Evolutionary conservation across 37 sponge, comb jelly and placozoan species (phyloP), one percentile per base, ranked within the genome.

Genomic region (Spongilla lacustris): DNA sequence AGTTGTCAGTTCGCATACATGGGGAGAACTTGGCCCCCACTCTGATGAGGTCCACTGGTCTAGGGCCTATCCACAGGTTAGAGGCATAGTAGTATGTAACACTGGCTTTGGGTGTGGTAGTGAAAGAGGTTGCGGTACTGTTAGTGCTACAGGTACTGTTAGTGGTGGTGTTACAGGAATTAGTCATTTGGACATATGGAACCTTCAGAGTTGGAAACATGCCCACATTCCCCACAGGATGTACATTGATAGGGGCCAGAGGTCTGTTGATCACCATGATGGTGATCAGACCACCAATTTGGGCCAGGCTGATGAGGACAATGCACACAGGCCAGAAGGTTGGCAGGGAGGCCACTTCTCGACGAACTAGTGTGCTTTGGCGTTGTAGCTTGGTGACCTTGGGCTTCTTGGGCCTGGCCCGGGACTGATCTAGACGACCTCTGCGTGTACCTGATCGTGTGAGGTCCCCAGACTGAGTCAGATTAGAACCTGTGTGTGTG

Each of bases 61-160:
- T 71, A 4, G 94, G 88, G 4, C 98, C 98, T 46, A 96, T 90
- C 98, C 98, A 98, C 67, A 94, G 74, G 88, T 98, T 98, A 27
- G 87, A 67, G 21, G 84, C 69, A 0, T 66, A 79, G 36, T 50
- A 82, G 69, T 92, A 92, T 5, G 89, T 86, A 30, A 91, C 72
- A 12, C 86, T 66, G n/a, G 30, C 79, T 12, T 66, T 48, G 23
- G 66, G 67, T 1, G 22, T 69, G 33, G 13, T 88, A 35, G 24
- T 23, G 23, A 19, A 13, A 17, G 58, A 58, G 14, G 19, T 19
- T 8, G 4, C 21, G 21, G 58, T 58, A 58, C 19, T 17, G 19
- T 58, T 58, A 19, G 58, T n/a, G n/a, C n/a, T n/a, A n/a, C n/a
- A n/a, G n/a, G 46, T 46, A 46, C 46, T 46, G 46, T 46, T 46